Evolutionary conservation across 2,797 vertebrate genomes (phyloP).

Genomic region (Todus mexicanus): DNA sequence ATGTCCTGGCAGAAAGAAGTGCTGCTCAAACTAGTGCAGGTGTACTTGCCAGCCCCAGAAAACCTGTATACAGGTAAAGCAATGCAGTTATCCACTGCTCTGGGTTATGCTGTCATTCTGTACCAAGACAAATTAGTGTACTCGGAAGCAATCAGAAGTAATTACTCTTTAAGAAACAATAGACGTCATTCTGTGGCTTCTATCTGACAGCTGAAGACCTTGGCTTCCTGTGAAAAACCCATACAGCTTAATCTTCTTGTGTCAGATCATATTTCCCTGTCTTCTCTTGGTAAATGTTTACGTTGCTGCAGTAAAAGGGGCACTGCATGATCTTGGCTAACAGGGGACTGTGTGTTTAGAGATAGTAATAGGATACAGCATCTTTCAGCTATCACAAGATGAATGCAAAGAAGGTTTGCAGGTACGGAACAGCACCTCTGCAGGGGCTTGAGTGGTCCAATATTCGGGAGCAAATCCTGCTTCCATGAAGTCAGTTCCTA

Average conservation of each 20-base stretch:
- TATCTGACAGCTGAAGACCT: constrained; percentile 58
- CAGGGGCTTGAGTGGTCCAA: neutral
- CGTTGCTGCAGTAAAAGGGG: constrained; percentile 25
- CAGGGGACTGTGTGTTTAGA: constrained; percentile 11
- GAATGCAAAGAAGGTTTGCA: neutral
- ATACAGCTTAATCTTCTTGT: constrained; percentile 60
- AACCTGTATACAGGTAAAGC: constrained; percentile 79
- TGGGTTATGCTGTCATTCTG: constrained; percentile 19
- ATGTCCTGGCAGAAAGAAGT: constrained; percentile 73
- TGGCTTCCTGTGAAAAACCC: constrained; percentile 53
- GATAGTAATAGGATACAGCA: neutral
- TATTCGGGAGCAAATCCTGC: neutral
- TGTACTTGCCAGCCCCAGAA: constrained; percentile 54
- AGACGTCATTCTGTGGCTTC: constrained; percentile 53
- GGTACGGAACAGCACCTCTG: neutral
- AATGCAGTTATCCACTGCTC: neutral
- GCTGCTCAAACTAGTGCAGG: constrained; percentile 76
- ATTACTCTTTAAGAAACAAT: constrained; percentile 68
- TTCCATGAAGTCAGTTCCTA: neutral
- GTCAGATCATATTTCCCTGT: constrained; percentile 61
- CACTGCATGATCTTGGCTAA: constrained; percentile 9
- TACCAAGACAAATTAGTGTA: constrained; percentile 60
- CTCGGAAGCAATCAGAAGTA: constrained; percentile 62
- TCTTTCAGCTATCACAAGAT: neutral
- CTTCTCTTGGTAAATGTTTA: constrained; percentile 63